Conservation (phyloP, 2,113 vertebrate species). For the Herpailurus yagouaroundi region DNA sequence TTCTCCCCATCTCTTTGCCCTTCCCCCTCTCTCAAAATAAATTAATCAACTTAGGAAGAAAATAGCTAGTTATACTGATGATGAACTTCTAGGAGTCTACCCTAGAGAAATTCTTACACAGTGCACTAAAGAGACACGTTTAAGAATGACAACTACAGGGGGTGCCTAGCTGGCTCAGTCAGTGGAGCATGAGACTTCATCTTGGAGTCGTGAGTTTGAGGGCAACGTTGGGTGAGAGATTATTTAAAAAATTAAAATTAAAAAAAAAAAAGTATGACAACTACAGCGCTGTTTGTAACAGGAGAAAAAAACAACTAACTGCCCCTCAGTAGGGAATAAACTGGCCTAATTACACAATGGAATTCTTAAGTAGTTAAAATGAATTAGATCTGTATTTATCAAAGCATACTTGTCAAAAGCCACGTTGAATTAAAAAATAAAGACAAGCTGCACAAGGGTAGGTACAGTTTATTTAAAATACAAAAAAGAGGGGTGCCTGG, state of each 20-base stretch:
- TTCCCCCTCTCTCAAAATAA: too few species aligned
- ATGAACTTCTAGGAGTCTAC: conserved; percentile 3
- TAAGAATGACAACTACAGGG: not conserved
- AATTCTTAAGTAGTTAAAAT: conserved; percentile 24
- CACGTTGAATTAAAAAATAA: not conserved
- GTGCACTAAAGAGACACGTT: not conserved
- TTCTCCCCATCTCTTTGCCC: too few species aligned
- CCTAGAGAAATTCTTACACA: conserved; percentile 30
- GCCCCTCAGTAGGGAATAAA: not conserved
- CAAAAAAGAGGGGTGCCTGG: not conserved
- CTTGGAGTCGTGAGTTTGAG: not conserved
- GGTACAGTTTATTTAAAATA: not conserved
- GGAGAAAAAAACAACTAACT: not conserved
- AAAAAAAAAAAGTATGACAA: not conserved
- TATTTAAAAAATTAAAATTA: not conserved
- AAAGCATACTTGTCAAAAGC: conserved; percentile 28
- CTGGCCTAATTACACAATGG: not conserved
- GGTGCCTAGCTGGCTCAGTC: not conserved
- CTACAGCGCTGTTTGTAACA: not conserved
- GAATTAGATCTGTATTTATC: not conserved
- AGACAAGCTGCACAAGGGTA: not conserved
- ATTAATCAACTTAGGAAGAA: too few species aligned
- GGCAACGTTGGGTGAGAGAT: not conserved
- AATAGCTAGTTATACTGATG: not conserved
- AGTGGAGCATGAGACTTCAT: not conserved